Conservation (phyloP, 2,888 invertebrate genomes). For the Calameuta idolon region DNA sequence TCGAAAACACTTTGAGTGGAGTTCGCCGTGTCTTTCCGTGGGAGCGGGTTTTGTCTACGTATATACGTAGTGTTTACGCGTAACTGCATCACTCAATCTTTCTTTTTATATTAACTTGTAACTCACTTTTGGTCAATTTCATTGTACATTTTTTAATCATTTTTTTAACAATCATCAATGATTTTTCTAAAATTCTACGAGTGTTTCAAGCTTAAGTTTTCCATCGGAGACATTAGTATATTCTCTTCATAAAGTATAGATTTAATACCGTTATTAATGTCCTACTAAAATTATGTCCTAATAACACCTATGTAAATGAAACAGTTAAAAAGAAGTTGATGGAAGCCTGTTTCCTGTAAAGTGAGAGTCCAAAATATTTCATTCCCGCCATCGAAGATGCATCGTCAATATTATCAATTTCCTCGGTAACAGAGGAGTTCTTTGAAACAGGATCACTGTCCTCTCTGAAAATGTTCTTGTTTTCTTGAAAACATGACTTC, state of each 20-base stretch:
- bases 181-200: background rate
- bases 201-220: background rate
- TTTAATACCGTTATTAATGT: background rate
- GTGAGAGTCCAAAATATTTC: background rate
- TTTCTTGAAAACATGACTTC: background rate
- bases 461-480: too few relatives aligned
- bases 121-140: background rate
- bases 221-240: background rate
- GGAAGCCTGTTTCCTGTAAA: background rate
- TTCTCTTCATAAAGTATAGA: background rate
- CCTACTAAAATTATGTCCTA: background rate
- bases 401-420: background rate
- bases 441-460: background rate
- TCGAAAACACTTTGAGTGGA: background rate
- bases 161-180: background rate
- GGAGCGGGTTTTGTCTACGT: background rate
- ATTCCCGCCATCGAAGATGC: background rate
- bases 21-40: background rate
- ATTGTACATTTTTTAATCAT: background rate
- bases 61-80: background rate
- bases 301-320: background rate
- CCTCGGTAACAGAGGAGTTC: background rate
- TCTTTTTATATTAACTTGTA: background rate
- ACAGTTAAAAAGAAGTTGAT: background rate
- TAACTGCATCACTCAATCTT: background rate